phyloP scores from a whole-genome alignment of 2,113 vertebrate genomes.

The Ageneiosus marmoratus region DNA sequence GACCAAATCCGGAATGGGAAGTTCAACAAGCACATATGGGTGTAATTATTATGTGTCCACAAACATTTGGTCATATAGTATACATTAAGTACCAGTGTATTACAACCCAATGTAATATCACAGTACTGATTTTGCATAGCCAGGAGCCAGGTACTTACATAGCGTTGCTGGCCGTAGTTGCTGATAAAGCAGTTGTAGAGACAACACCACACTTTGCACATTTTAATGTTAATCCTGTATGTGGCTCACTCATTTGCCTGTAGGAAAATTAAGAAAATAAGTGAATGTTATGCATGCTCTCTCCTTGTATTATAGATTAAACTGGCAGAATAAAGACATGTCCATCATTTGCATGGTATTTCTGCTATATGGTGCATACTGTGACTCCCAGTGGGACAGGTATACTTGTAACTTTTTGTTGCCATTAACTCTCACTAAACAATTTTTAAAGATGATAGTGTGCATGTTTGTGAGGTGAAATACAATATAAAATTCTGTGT shows the following conservation, averaged over 20 bases:
- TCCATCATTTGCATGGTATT: conserved; percentile 57
- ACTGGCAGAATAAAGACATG: conserved; percentile 56
- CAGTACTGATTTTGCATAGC: conserved; percentile 60
- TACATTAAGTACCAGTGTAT: background rate
- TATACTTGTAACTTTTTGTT: conserved; percentile 66
- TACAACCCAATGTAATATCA: conserved; percentile 43
- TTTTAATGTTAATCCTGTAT: conserved; percentile 99
- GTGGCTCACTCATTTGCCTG: conserved; percentile 99
- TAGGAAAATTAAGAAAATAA: conserved; percentile 61
- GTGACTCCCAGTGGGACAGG: conserved; percentile 56
- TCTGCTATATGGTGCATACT: conserved; percentile 6
- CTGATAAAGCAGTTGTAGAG: conserved; percentile 99
- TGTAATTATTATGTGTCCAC: background rate
- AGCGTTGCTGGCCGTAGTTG: conserved; percentile 99
- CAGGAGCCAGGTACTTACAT: conserved; percentile 88
- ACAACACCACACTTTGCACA: conserved; percentile 99
- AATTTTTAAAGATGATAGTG: conserved; percentile 23
- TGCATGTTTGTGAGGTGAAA: background rate
- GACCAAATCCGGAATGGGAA: background rate
- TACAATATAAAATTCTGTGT: background rate
- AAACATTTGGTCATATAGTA: background rate
- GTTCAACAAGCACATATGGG: background rate
- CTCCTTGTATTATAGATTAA: background rate
- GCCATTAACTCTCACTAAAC: conserved; percentile 50
- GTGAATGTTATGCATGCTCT: conserved; percentile 53